A percentile compares a stretch with the other conserved stretches of the same genome.
Conservation (phyloP, 2,113 vertebrate genomes). For the Chiloscyllium plagiosum region DNA sequence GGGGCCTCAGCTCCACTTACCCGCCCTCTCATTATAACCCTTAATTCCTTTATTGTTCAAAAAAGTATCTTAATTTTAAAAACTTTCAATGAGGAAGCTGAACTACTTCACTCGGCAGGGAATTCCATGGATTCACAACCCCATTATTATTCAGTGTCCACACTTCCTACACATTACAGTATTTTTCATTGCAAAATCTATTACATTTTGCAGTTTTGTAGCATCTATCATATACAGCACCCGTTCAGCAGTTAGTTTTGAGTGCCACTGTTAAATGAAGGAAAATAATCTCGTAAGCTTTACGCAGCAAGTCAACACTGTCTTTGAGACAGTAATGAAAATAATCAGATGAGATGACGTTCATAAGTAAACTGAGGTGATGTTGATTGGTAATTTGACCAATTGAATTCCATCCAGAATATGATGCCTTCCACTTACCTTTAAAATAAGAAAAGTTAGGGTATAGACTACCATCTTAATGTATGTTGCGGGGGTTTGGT, state of each 20-base stretch:
- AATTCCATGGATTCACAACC: too few relatives aligned
- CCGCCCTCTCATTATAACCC: too few relatives aligned
- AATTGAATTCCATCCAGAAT: too few relatives aligned
- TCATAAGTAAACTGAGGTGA: neutral
- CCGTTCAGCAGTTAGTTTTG: neutral
- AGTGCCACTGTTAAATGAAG: neutral
- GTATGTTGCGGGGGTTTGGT: too few relatives aligned
- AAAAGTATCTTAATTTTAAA: too few relatives aligned
- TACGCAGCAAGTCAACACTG: neutral
- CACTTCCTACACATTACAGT: neutral
- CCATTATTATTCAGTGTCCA: neutral
- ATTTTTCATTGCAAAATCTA: neutral
- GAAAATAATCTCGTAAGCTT: neutral
- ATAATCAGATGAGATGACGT: neutral
- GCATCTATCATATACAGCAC: neutral
- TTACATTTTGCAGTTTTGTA: neutral
- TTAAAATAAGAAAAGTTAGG: too few relatives aligned
- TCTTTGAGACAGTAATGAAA: neutral
- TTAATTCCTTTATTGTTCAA: too few relatives aligned
- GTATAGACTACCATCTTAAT: too few relatives aligned
- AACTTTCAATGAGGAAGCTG: too few relatives aligned
- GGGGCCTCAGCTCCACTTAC: too few relatives aligned
- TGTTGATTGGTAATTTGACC: neutral
- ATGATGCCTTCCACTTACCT: too few relatives aligned
- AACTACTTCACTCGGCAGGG: too few relatives aligned